Evolutionary conservation across 2,113 vertebrate genomes (phyloP).

Genomic region (Noctilio leporinus): DNA sequence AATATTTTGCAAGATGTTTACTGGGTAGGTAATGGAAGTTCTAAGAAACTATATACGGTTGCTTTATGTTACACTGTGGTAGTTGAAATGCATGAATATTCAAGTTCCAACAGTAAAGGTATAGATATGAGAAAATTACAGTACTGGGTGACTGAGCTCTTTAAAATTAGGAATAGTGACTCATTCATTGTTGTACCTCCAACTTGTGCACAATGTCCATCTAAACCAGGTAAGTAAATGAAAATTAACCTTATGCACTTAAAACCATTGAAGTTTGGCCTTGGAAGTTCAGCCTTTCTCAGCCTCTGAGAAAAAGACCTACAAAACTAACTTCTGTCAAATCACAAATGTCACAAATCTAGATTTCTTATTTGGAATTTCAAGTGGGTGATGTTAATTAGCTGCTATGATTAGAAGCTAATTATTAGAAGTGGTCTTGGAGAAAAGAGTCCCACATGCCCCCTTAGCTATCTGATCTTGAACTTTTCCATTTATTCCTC

Average conservation of each 20-base stretch:
- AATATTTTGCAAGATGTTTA: neutral
- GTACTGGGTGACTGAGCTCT: neutral
- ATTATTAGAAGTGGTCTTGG: neutral
- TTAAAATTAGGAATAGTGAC: neutral
- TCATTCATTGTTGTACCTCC: neutral
- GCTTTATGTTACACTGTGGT: neutral
- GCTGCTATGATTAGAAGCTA: neutral
- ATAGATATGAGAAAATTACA: neutral
- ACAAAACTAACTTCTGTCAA: neutral
- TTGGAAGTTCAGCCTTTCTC: too few species aligned
- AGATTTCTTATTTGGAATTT: neutral
- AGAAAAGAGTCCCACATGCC: neutral
- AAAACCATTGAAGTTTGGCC: neutral
- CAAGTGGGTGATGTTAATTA: neutral
- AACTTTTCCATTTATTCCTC: conserved; percentile 18
- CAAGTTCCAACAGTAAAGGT: neutral
- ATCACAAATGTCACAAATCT: neutral
- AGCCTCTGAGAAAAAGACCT: neutral
- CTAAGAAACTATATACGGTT: neutral
- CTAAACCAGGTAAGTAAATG: neutral
- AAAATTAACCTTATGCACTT: neutral
- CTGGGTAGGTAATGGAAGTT: neutral
- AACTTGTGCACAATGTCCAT: neutral
- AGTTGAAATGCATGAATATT: neutral
- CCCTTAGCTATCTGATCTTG: neutral